Evolutionary conservation across 2,113 vertebrate genomes (phyloP), one percentile per base, ranked within the genome.

Genomic region (Colaptes auratus): DNA sequence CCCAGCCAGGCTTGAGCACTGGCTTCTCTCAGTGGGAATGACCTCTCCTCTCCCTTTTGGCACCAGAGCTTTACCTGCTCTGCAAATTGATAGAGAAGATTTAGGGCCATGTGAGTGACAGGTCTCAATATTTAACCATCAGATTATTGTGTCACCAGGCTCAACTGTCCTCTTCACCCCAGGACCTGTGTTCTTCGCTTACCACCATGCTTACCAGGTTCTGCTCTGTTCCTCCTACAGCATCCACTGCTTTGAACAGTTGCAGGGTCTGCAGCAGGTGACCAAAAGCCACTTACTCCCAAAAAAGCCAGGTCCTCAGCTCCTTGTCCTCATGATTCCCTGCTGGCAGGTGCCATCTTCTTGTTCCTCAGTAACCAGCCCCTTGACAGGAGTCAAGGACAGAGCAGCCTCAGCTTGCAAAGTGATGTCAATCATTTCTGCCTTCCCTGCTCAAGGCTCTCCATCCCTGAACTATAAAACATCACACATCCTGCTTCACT

Each of bases 1-100:
- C n/a, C 36, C 1, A 1, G 6, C 14, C 8, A 19, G 60, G 24
- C 67, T 56, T 0, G 0, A 56, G 42, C 27, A 71, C 36, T 52
- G 50, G 23, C 6, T n/a, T 77, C 52, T 48, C 42, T 35, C 27
- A 17, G 63, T 55, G n/a, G n/a, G 28, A 53, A 70, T 65, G 28
- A 64, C 14, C 4, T 33, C 24, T 69, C 28, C 13, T 65, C 10
- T 55, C 20, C 16, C 8, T 15, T 35, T 53, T 20, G 24, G 50
- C 48, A 42, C 27, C n/a, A 48, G n/a, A 28, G 24, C 28, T 12
- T 56, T 65, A 36, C 66, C 61, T 36, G 35, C 18, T 55, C 61
- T 66, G 19, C 67, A 55, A 70, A 81, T 5, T 1, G 6, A 50
- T 42, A 64, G 20, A 60, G 50, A 46, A 73, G 28, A 28, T 20